Base-by-base conservation (phyloP, 2,888 invertebrate species). In the Merodon equestris region DNA sequence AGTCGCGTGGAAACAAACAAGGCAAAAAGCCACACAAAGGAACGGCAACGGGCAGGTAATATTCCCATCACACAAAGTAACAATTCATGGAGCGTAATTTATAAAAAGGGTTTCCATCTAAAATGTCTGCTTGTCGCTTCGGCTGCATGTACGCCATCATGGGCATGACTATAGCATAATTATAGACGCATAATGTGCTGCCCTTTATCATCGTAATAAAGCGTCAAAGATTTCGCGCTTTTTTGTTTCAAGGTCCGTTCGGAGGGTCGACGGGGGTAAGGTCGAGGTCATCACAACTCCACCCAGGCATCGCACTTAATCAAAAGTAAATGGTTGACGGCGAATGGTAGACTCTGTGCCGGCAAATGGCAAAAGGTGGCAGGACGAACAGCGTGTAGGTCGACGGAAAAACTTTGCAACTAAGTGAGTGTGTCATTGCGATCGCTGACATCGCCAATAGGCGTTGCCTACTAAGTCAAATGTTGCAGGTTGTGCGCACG, bases 61-160 rank as follows among this genome's bases (percentile, higher is more conserved):
- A 68, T 79, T 73, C 68, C 18, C 73, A 57, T 63, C 77, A 61
- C 61, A 57, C 58, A 79, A 67, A 79, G 79, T 74, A 79, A 74
- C 68, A 60, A 74, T 73, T 74, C 68, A 74, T 79, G 61, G 74
- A 18, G 60, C 42, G 58, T 74, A 79, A 79, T 79, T 79, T 79
- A 79, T 79, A 70, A 79, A 79, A 79, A 79, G 79, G 79, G 64
- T 60, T 79, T 79, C 51, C 60, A 64, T 56, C 58, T 67, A 79
- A 79, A 79, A 73, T 54, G 72, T 60, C 71, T 19, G 47, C 42
- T 27, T 47, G 10, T 3, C 47, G 14, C 9, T 19, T 2, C 10
- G 50, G 14, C 12, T 34, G 50, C n/a, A n/a, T n/a, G n/a, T n/a
- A n/a, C n/a, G 34, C 18, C 48, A n/a, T 18, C 18, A 17, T 4